phyloP scores from a whole-genome alignment of 2,888 invertebrate genomes.

The Aleiodes alternator region DNA sequence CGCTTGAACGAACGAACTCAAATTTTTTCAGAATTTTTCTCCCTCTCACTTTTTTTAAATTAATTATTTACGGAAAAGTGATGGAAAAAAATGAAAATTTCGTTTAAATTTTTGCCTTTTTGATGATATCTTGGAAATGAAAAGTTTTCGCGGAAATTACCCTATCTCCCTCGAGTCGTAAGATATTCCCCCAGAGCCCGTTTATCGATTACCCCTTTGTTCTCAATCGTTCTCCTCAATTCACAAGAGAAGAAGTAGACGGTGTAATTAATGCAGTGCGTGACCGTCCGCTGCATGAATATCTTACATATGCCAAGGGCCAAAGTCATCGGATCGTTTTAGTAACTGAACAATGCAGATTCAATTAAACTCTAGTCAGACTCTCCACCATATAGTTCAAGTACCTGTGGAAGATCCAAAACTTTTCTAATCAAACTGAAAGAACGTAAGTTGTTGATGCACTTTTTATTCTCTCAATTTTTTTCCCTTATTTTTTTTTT shows the following conservation, averaged over 20 bases:
- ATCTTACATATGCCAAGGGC: conserved; percentile 18
- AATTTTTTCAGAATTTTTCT: too few species aligned
- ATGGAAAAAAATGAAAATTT: too few species aligned
- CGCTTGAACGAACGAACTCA: too few species aligned
- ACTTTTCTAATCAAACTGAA: conserved; percentile 70
- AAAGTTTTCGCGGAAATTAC: too few species aligned
- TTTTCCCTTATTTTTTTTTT: conserved; percentile 1
- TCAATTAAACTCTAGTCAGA: conserved; percentile 64
- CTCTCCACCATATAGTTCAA: conserved; percentile 42
- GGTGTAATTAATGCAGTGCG: neutral
- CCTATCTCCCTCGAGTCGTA: too few species aligned
- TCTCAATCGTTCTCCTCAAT: neutral
- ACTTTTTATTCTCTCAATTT: neutral
- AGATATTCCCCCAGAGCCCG: too few species aligned
- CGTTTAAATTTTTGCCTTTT: too few species aligned
- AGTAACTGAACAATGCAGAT: conserved; percentile 63
- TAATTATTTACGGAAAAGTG: too few species aligned
- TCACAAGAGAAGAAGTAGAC: neutral
- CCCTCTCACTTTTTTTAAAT: too few species aligned
- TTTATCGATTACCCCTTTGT: too few species aligned
- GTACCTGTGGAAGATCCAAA: conserved; percentile 45
- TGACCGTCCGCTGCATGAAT: neutral
- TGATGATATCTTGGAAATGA: too few species aligned
- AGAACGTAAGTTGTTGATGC: conserved; percentile 40
- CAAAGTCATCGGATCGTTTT: neutral